phyloP scores from a whole-genome alignment of 1,140 invertebrate species.

The Trichomalopsis sarcophagae region DNA sequence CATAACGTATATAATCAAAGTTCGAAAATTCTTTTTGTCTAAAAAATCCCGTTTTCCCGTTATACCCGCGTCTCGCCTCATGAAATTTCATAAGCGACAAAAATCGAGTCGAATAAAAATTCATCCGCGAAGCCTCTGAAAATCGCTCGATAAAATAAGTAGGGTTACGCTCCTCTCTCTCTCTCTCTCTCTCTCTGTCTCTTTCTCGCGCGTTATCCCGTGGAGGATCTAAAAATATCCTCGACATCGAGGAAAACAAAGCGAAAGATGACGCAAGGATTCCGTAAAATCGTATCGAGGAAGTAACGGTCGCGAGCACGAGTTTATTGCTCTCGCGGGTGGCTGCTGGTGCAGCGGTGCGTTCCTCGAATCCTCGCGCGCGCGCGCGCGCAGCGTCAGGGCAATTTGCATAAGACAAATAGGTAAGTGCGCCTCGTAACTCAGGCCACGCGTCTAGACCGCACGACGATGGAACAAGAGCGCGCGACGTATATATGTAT shows the following conservation, averaged over 20 bases:
- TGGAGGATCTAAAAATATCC: constrained; percentile 17
- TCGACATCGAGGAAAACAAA: not conserved
- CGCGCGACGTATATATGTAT: not conserved
- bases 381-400: constrained; percentile 1
- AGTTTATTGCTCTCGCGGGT: constrained; percentile 38
- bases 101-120: not conserved
- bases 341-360: not conserved
- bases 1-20: not conserved
- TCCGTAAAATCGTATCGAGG: constrained; percentile 33
- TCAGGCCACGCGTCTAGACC: constrained; percentile 8
- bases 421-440: constrained; percentile 29
- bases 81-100: not conserved
- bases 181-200: no score
- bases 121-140: not conserved
- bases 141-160: not conserved
- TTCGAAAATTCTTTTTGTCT: not conserved
- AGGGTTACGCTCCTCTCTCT: not conserved
- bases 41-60: not conserved
- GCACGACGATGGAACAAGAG: constrained; percentile 1
- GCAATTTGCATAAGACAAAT: constrained; percentile 49
- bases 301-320: not conserved
- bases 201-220: not conserved
- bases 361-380: not conserved
- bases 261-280: constrained; percentile 19
- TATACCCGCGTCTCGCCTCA: not conserved